phyloP scores from a whole-genome alignment of 2,113 vertebrate species.

The Cariama cristata region DNA sequence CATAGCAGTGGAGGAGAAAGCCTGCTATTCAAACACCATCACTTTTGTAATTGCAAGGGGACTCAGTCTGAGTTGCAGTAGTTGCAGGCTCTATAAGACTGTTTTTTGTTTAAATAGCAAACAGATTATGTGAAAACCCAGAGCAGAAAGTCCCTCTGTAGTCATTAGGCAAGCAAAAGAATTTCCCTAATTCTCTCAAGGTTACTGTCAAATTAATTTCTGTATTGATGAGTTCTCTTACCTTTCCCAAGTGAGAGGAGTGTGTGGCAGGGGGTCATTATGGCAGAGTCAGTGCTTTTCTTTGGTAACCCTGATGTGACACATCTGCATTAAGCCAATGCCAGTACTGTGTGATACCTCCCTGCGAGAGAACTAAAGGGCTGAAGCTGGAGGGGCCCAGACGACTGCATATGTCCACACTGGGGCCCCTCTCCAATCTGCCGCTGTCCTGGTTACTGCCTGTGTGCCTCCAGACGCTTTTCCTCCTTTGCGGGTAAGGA shows the following conservation, averaged over 20 bases:
- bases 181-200: neutral
- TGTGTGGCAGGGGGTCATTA: neutral
- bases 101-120: slow-evolving; percentile 43
- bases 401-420: rapidly evolving
- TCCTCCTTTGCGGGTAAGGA: neutral
- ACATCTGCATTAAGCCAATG: neutral
- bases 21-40: slow-evolving; percentile 12
- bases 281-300: neutral
- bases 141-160: neutral
- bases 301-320: neutral
- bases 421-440: neutral
- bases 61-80: neutral
- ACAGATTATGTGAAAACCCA: neutral
- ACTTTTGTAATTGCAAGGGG: neutral
- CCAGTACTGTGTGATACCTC: neutral
- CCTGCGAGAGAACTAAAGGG: neutral
- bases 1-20: neutral
- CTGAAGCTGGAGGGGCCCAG: neutral
- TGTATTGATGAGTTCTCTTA: neutral
- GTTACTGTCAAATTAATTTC: slow-evolving; percentile 13
- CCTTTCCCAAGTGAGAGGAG: neutral
- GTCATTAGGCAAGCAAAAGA: neutral
- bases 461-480: neutral
- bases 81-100: neutral
- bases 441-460: neutral